Conservation (phyloP, 2,888 invertebrate genomes). For the Byasa hedistus region DNA sequence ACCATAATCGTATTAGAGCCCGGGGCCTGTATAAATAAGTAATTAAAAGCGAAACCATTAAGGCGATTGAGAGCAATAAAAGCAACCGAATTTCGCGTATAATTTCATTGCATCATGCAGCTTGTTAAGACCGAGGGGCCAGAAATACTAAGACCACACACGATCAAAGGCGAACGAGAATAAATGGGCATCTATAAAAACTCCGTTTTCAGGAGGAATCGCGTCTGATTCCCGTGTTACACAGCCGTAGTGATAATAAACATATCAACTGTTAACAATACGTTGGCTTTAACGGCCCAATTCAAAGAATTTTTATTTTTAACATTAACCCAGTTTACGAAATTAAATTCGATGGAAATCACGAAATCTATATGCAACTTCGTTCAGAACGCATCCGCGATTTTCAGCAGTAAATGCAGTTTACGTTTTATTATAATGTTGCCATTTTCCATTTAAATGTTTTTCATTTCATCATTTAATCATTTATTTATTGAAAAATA, state of each 20-base stretch:
- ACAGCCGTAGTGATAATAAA: slow-evolving; percentile 65
- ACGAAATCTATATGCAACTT: slow-evolving; percentile 17
- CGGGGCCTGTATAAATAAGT: slow-evolving; percentile 15
- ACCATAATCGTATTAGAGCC: slow-evolving; percentile 2
- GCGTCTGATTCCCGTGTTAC: slow-evolving; percentile 62
- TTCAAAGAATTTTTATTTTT: slow-evolving; percentile 57
- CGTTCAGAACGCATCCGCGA: slow-evolving; percentile 6
- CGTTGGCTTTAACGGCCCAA: slow-evolving; percentile 51
- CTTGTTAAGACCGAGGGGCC: slow-evolving; percentile 42
- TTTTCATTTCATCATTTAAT: neutral
- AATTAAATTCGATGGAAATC: slow-evolving; percentile 29
- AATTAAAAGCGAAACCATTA: slow-evolving; percentile 22
- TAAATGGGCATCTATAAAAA: slow-evolving; percentile 62
- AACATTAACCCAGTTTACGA: slow-evolving; percentile 38
- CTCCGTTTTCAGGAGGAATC: slow-evolving; percentile 63
- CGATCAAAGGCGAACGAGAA: slow-evolving; percentile 60
- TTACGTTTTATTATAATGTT: slow-evolving; percentile 13
- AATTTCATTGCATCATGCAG: slow-evolving; percentile 28
- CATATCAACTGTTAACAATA: slow-evolving; percentile 65
- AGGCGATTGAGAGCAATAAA: slow-evolving; percentile 18
- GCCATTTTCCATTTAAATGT: neutral
- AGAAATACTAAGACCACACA: slow-evolving; percentile 62
- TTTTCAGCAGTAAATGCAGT: slow-evolving; percentile 7
- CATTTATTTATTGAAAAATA: neutral
- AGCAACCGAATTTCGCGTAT: slow-evolving; percentile 26